A percentile compares a stretch with the other conserved stretches of the same genome.
Conservation (phyloP, 2,888 invertebrate species). For the Leptopilina myrica region DNA sequence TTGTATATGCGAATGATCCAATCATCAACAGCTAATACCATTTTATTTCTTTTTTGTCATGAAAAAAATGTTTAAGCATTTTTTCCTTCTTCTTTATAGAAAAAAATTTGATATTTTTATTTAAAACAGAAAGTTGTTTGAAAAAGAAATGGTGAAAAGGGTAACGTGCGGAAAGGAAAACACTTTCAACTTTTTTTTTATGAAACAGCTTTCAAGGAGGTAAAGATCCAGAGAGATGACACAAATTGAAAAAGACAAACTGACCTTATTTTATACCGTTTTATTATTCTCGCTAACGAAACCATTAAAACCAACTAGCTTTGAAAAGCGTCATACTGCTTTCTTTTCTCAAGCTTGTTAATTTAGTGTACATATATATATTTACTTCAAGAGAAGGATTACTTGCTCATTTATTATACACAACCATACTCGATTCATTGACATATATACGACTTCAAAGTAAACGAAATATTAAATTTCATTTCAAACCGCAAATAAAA, state of each 20-base stretch:
- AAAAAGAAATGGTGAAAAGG: background rate
- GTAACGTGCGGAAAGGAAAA: background rate
- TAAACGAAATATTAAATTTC: no score
- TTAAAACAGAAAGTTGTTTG: no score
- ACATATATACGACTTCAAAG: background rate
- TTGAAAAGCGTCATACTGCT: slow-evolving; percentile 46
- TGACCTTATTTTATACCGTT: slow-evolving; percentile 37
- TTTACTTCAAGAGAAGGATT: background rate
- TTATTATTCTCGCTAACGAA: slow-evolving; percentile 63
- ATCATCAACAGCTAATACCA: background rate
- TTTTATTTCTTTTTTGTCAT: background rate
- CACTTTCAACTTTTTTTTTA: background rate
- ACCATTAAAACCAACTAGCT: slow-evolving; percentile 67
- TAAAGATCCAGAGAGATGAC: slow-evolving; percentile 4
- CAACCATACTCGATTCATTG: background rate
- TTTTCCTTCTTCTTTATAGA: no score
- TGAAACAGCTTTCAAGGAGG: background rate
- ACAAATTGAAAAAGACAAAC: slow-evolving; percentile 23
- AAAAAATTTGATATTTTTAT: no score
- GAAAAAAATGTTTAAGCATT: background rate
- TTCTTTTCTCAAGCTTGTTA: slow-evolving; percentile 1
- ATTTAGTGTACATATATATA: background rate
- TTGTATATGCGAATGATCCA: background rate
- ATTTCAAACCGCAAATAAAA: no score
- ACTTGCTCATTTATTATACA: background rate